Evolutionary conservation across 2,888 invertebrate species (phyloP), one percentile per base, ranked within the genome.

Genomic region (Acanthosepion lycidas): DNA sequence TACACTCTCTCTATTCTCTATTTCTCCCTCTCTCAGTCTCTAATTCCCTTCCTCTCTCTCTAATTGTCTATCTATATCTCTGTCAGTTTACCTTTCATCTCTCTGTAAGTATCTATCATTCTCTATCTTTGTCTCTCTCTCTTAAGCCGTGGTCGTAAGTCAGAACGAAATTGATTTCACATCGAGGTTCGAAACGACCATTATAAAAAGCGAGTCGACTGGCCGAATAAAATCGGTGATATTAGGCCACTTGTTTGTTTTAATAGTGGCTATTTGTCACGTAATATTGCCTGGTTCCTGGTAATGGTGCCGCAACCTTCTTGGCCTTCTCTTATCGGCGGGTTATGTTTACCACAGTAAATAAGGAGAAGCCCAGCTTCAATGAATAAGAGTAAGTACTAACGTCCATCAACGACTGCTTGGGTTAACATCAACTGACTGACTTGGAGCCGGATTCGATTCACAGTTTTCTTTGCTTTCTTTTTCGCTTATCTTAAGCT

Each of bases 171-270:
- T 78, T n/a, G 78, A 78, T 78, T 78, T 78, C 78, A n/a, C 78
- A n/a, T 78, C 20, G 12, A n/a, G 78, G 33, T 15, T 5, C n/a
- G 78, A 78, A 78, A 78, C 78, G n/a, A 12, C n/a, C 78, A 15
- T 78, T 78, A 78, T 78, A 78, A 78, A 78, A 78, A 78, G 78
- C n/a, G 78, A 78, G n/a, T 78, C 8, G 78, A n/a, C n/a, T 78
- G 78, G 78, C 33, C 78, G n/a, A 78, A 78, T 78, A 78, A 78
- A 78, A 78, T 18, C 78, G 78, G n/a, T n/a, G 78, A 78, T 78
- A 78, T 78, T 78, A 78, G 78, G 78, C 78, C 78, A 78, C 78
- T 78, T 78, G 78, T 78, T 78, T 78, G 78, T 78, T 78, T 78
- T 78, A 78, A 78, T 78, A 78, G 78, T 78, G 78, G 78, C 78